Conservation (phyloP, 2,113 vertebrate species). For the Seriola rivoliana region DNA sequence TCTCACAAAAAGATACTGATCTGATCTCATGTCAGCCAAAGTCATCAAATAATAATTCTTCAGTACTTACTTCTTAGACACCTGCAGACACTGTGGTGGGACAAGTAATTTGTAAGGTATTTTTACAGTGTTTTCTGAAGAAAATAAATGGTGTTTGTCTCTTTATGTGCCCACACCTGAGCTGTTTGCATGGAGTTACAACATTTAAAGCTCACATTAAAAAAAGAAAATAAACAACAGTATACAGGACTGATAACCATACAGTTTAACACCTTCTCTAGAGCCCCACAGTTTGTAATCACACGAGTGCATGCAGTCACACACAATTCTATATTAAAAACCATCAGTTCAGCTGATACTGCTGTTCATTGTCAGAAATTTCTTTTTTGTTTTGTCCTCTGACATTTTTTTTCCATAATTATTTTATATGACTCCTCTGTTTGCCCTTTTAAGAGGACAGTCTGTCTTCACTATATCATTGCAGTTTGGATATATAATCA, state of each 20-base stretch:
- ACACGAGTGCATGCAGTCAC: neutral
- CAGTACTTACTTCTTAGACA: neutral
- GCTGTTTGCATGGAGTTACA: neutral
- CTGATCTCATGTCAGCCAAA: neutral
- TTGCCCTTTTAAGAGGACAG: slow-evolving; percentile 74
- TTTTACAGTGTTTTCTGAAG: neutral
- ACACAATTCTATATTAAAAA: neutral
- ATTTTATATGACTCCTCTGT: slow-evolving; percentile 53
- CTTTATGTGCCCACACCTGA: neutral
- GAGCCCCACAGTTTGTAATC: neutral
- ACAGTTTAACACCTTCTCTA: slow-evolving; percentile 19
- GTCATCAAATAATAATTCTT: neutral
- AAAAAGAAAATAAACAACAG: neutral
- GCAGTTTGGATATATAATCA: slow-evolving; percentile 66
- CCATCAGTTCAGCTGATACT: neutral
- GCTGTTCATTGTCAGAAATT: slow-evolving; percentile 28
- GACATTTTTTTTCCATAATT: slow-evolving; percentile 51
- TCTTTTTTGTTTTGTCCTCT: neutral
- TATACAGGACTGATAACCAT: slow-evolving; percentile 4
- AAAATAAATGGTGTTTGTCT: neutral
- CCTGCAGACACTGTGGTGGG: neutral
- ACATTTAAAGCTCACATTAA: neutral
- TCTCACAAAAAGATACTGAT: neutral
- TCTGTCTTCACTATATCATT: slow-evolving; percentile 69
- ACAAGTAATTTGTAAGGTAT: neutral